These are phyloP conservation scores for Rhopilema esculentum DNA, from an alignment of 30 jellyfish, hydroid and myxozoan genomes.

Conservation along the genomic window DNA sequence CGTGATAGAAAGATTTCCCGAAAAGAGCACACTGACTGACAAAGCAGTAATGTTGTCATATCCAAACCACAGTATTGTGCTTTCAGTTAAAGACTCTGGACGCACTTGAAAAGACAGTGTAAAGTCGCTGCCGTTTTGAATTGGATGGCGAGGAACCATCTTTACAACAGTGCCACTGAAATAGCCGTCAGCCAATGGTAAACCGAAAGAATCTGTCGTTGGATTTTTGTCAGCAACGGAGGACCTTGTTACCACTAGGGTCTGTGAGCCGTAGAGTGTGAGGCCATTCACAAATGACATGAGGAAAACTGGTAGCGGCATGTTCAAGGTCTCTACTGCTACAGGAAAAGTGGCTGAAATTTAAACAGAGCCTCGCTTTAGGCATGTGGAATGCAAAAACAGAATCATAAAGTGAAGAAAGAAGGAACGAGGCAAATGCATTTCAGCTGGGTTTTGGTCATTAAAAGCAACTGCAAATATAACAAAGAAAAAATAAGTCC, in stretches of 20 bases:
- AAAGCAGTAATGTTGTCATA: background rate
- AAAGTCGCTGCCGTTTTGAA: slow-evolving; percentile 12
- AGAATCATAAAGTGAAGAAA: too few relatives aligned
- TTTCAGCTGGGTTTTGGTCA: too few relatives aligned
- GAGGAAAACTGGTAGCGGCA: slow-evolving; percentile 35
- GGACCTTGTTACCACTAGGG: background rate
- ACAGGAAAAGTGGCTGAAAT: background rate
- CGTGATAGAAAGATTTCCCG: slow-evolving; percentile 14
- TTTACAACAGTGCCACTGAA: slow-evolving; percentile 19
- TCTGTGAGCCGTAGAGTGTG: background rate
- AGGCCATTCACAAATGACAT: slow-evolving; percentile 23
- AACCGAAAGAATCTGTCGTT: slow-evolving; percentile 35
- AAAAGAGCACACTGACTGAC: background rate
- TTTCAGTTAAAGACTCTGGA: background rate
- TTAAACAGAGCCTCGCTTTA: too few relatives aligned
- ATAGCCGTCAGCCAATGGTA: slow-evolving; percentile 34
- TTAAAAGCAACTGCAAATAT: too few relatives aligned
- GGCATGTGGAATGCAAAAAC: too few relatives aligned
- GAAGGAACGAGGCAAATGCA: too few relatives aligned
- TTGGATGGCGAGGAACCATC: background rate
- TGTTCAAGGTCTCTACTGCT: background rate
- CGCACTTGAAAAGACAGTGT: slow-evolving; percentile 38
- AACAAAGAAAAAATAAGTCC: too few relatives aligned
- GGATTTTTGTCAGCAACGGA: background rate
- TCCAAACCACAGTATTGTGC: slow-evolving; percentile 4